Evolutionary conservation across 2,888 invertebrate species (phyloP), one percentile per base, ranked within the genome.

Genomic region (Dasysyrphus tricinctus): DNA sequence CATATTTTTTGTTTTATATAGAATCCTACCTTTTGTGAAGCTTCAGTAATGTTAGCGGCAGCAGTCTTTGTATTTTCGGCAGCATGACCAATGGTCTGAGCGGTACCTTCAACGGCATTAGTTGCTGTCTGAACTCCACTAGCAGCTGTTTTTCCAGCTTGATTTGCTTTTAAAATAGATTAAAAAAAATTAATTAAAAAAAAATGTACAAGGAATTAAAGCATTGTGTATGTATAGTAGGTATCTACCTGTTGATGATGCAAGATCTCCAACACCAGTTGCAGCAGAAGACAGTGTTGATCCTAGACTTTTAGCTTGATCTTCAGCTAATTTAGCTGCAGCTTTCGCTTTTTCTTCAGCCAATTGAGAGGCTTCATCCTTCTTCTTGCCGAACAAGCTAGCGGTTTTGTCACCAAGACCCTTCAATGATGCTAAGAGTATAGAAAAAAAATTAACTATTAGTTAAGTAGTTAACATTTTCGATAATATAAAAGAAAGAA

Each of bases 351-450:
- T 95, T 91, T 96, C 95, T 39, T 93, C 91, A 2, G 95, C 95
- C 84, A 95, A 91, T 89, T 95, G 94, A 87, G 94, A 94, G 0
- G 94, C 95, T 90, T 96, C 96, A 90, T 95, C 95, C 94, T 96
- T 96, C 93, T 96, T 96, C 88, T 94, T 94, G 77, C 95, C 94
- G 92, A 96, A 95, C 88, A 96, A 93, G 72, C 94, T 95, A 86
- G 95, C 95, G 29, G 96, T 95, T 93, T 95, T 95, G 91, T 95
- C 95, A 83, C 96, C 95, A 90, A 96, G 93, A 93, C 94, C 95
- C 93, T 95, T 95, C 92, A 96, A 93, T 87, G 95, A 95, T 88
- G 95, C 95, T 95, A 92, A 72, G 91, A 73, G 34, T n/a, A 49
- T n/a, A n/a, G n/a, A n/a, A 12, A 67, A 37, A 34, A 34, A 8